phyloP scores from a whole-genome alignment of 2,797 vertebrate species.

The Mus caroli region DNA sequence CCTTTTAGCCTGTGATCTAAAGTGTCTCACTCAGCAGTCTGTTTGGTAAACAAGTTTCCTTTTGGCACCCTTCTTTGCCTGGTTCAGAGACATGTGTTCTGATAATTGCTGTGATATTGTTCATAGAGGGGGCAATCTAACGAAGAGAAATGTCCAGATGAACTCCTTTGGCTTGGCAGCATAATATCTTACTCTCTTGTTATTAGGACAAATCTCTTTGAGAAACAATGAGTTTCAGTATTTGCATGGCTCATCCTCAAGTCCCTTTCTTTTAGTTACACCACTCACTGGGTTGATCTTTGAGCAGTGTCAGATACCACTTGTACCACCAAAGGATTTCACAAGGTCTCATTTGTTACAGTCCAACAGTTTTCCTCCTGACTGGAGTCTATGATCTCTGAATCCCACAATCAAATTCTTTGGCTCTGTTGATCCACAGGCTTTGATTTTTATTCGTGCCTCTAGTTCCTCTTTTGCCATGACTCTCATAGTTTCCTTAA shows the following conservation, averaged over 20 bases:
- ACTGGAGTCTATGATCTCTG: constrained; percentile 45
- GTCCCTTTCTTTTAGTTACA: constrained; percentile 47
- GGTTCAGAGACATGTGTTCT: constrained; percentile 51
- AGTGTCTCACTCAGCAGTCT: background rate
- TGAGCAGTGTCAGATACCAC: constrained; percentile 64
- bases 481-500: constrained; percentile 32
- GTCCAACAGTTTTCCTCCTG: constrained; percentile 36
- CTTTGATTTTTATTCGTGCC: constrained; percentile 53
- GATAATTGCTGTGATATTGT: constrained; percentile 28
- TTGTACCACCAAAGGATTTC: constrained; percentile 42
- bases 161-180: constrained; percentile 37
- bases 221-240: constrained; percentile 44
- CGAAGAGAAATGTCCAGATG: constrained; percentile 16
- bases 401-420: constrained; percentile 56
- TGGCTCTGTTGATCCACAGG: constrained; percentile 44
- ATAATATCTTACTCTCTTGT: background rate
- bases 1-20: constrained; percentile 4
- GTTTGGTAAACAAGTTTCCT: background rate
- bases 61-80: background rate
- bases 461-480: background rate
- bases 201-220: constrained; percentile 54
- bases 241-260: constrained; percentile 1
- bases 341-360: constrained; percentile 65
- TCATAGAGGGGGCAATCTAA: background rate
- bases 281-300: constrained; percentile 70